Evolutionary conservation across 1,140 invertebrate species (phyloP).

Genomic region (Drosophila sucinea): DNA sequence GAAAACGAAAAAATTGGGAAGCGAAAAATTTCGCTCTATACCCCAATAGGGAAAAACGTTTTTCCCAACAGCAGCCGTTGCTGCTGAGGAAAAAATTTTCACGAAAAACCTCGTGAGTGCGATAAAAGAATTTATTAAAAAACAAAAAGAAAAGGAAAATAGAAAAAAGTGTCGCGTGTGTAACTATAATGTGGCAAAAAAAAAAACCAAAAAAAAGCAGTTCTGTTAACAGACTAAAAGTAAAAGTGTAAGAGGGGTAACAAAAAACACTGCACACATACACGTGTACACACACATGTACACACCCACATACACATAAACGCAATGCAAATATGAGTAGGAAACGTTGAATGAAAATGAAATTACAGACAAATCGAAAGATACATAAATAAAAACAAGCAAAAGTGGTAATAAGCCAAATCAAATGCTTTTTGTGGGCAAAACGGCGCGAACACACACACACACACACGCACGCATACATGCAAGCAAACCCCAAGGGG

Average conservation of each 20-base stretch:
- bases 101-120: constrained; percentile 35
- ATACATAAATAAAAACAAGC: constrained; percentile 50
- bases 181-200: constrained; percentile 18
- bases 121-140: constrained; percentile 24
- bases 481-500: constrained; percentile 37
- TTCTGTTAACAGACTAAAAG: constrained; percentile 57
- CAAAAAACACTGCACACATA: constrained; percentile 44
- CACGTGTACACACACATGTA: constrained; percentile 36
- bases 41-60: constrained; percentile 69
- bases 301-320: constrained; percentile 30
- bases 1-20: constrained; percentile 29
- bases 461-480: constrained; percentile 16
- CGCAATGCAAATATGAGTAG: constrained; percentile 38
- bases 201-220: not conserved
- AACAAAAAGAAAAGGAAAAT: constrained; percentile 20
- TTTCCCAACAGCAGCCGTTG: constrained; percentile 41
- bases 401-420: constrained; percentile 38
- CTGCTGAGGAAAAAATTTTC: constrained; percentile 58
- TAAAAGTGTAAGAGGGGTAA: constrained; percentile 68
- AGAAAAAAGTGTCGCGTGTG: constrained; percentile 31
- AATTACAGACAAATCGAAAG: constrained; percentile 31
- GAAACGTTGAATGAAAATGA: constrained; percentile 65
- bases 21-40: constrained; percentile 74
- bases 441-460: constrained; percentile 58
- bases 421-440: constrained; percentile 57